Conservation (phyloP, 1,140 invertebrate genomes). For the Drosophila willistoni region DNA sequence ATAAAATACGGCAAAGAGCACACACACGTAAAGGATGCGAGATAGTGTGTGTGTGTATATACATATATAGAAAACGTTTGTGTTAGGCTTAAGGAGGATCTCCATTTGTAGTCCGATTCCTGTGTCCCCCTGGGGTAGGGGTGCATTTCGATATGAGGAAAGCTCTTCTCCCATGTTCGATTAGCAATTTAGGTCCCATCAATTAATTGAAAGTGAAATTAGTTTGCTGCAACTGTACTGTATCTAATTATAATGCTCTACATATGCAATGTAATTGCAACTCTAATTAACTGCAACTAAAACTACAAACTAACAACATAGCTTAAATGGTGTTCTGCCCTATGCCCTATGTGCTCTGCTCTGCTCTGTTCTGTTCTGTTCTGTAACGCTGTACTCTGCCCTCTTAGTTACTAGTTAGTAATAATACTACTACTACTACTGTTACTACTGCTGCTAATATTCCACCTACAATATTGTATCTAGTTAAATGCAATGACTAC, state of each 20-base stretch:
- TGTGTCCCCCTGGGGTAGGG: neutral
- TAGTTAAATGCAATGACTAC: slow-evolving; percentile 15
- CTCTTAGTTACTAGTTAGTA: slow-evolving; percentile 43
- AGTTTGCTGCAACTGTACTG: slow-evolving; percentile 51
- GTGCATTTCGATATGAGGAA: neutral
- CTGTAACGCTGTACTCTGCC: slow-evolving; percentile 8
- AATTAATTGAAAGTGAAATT: slow-evolving; percentile 42
- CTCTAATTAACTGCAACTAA: slow-evolving; percentile 47
- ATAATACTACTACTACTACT: neutral
- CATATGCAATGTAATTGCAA: slow-evolving; percentile 59
- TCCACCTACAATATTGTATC: slow-evolving; percentile 22
- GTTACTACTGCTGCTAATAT: slow-evolving; percentile 26
- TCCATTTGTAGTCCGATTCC: slow-evolving; percentile 1
- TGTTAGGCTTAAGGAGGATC: neutral
- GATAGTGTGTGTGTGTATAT: slow-evolving; percentile 26
- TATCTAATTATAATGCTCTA: slow-evolving; percentile 30
- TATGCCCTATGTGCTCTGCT: neutral
- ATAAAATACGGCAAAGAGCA: slow-evolving; percentile 81
- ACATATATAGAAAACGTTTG: slow-evolving; percentile 17
- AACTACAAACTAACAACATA: slow-evolving; percentile 53
- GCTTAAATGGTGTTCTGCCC: slow-evolving; percentile 38
- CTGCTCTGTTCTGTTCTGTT: slow-evolving; percentile 5
- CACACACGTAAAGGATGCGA: slow-evolving; percentile 32
- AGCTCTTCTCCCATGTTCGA: neutral
- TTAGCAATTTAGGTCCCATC: slow-evolving; percentile 1